A percentile compares a stretch with the other conserved stretches of the same genome.
Conservation (phyloP, 2,113 vertebrate species). For the Triplophysa siluroides region DNA sequence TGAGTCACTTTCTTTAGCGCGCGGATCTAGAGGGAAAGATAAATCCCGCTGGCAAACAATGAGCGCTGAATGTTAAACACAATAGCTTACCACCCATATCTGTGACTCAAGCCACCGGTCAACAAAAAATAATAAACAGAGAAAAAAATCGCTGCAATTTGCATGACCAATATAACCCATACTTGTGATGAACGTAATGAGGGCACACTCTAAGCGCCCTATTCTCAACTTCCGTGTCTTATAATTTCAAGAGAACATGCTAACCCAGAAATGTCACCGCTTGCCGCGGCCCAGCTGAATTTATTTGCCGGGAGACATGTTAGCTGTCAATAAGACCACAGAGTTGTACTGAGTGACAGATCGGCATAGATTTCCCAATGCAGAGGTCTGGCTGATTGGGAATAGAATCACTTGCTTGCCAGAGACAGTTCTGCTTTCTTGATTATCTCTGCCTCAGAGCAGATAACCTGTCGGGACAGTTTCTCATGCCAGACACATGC, state of each 20-base stretch:
- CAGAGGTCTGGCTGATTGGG: conserved; percentile 39
- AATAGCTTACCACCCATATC: neutral
- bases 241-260: conserved; percentile 29
- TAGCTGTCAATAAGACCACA: conserved; percentile 42
- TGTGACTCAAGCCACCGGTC: neutral
- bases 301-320: conserved; percentile 34
- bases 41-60: conserved; percentile 10
- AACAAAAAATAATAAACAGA: neutral
- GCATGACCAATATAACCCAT: neutral
- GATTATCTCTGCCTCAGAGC: conserved; percentile 49
- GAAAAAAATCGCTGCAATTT: conserved; percentile 14
- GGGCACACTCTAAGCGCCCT: conserved; percentile 30
- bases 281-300: conserved; percentile 31
- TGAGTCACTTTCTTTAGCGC: conserved; percentile 4
- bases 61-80: neutral
- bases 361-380: conserved; percentile 50
- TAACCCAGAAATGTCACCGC: conserved; percentile 55
- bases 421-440: conserved; percentile 39
- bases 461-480: conserved; percentile 42
- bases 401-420: conserved; percentile 51
- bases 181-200: conserved; percentile 46
- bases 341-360: conserved; percentile 44
- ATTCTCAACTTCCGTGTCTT: conserved; percentile 32
- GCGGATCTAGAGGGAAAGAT: conserved; percentile 17
- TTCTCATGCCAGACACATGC: conserved; percentile 23